These are phyloP conservation scores for Microcebus jonahi DNA, from an alignment of 2,113 vertebrate genomes.

Conservation along the genomic window DNA sequence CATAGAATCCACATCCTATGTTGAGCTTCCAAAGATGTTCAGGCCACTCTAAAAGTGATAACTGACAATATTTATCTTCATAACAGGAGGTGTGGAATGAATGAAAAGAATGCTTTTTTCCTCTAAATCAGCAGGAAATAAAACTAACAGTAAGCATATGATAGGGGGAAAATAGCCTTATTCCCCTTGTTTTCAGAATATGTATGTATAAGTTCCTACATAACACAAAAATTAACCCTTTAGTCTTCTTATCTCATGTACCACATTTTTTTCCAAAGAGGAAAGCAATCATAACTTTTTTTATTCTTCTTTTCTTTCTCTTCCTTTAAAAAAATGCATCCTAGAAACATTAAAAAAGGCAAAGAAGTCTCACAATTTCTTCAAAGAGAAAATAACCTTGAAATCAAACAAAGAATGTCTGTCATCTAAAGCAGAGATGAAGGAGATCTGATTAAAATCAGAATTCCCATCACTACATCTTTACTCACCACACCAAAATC, in stretches of 20 bases:
- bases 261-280: neutral
- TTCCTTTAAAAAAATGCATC: neutral
- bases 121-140: neutral
- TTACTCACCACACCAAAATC: conserved; percentile 36
- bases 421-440: conserved; percentile 59
- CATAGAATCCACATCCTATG: neutral
- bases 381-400: conserved; percentile 70
- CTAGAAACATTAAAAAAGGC: conserved; percentile 46
- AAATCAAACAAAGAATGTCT: conserved; percentile 54
- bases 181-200: neutral
- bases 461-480: conserved; percentile 64
- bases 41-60: neutral
- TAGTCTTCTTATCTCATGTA: neutral
- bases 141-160: neutral
- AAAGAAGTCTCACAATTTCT: neutral
- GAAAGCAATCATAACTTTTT: neutral
- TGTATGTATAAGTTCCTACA: neutral
- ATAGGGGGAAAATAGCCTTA: neutral
- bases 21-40: neutral
- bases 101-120: neutral
- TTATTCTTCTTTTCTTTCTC: neutral
- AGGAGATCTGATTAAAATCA: conserved; percentile 71
- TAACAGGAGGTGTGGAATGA: neutral
- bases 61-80: neutral
- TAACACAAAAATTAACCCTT: neutral